Evolutionary conservation across 2,888 invertebrate genomes (phyloP).

Genomic region (Globia sparganii): DNA sequence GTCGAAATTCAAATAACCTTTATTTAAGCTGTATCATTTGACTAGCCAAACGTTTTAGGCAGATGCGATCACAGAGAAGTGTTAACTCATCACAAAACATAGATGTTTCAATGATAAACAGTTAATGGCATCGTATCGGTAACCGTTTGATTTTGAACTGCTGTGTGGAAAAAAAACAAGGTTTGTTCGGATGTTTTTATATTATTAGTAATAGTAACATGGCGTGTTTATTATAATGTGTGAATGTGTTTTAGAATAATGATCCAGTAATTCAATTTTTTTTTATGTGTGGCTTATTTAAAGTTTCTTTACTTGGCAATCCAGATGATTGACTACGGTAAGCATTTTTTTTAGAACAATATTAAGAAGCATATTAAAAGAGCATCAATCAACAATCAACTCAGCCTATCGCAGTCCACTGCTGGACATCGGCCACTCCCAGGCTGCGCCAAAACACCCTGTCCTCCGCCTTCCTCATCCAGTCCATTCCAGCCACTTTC

Average conservation of each 20-base stretch:
- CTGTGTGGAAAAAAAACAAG: conserved; percentile 1
- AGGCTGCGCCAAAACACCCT: too few species aligned
- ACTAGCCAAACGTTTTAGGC: conserved; percentile 56
- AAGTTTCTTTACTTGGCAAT: background rate
- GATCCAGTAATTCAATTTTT: too few species aligned
- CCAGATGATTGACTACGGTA: background rate
- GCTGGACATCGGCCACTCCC: too few species aligned
- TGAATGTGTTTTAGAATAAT: background rate
- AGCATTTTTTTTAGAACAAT: background rate
- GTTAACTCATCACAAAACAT: conserved; percentile 81
- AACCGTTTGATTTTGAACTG: conserved; percentile 64
- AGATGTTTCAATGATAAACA: conserved; percentile 84
- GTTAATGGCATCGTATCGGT: conserved; percentile 78
- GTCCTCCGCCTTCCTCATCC: too few species aligned
- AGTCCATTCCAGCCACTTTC: too few species aligned
- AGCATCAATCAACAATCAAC: too few species aligned
- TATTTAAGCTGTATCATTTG: conserved; percentile 18
- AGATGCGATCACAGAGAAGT: conserved; percentile 64
- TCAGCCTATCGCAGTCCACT: too few species aligned
- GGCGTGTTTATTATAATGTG: background rate
- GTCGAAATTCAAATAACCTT: conserved; percentile 30
- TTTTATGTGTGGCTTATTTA: background rate
- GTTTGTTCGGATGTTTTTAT: conserved; percentile 28
- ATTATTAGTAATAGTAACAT: background rate
- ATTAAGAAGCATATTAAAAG: background rate